These are phyloP conservation scores for Machimus atricapillus DNA, from an alignment of 2,888 invertebrate genomes.

Conservation along the genomic window DNA sequence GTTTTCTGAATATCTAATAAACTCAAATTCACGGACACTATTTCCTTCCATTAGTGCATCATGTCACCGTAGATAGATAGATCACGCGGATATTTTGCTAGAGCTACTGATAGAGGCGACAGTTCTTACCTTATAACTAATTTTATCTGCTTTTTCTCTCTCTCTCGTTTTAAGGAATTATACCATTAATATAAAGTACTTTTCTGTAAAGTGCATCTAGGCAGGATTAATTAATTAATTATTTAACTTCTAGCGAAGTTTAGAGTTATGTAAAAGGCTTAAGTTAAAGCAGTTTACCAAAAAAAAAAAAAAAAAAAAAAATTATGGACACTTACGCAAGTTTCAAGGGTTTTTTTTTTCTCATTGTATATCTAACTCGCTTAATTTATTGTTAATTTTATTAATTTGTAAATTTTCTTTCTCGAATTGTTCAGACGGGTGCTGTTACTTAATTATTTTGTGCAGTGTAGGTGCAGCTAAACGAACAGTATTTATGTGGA, in stretches of 20 bases:
- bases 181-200: neutral
- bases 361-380: neutral
- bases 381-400: conserved; percentile 1
- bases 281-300: neutral
- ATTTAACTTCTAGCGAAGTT: neutral
- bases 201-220: neutral
- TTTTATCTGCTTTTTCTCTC: neutral
- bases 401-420: neutral
- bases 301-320: neutral
- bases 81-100: conserved; percentile 1
- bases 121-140: neutral
- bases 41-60: conserved; percentile 1
- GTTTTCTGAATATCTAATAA: neutral
- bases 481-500: neutral
- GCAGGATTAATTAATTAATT: neutral
- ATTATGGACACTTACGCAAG: neutral
- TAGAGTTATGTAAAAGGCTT: neutral
- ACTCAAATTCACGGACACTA: neutral
- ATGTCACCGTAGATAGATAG: conserved; percentile 7
- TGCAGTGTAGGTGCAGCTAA: neutral
- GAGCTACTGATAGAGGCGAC: neutral
- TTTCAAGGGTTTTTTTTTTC: neutral
- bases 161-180: neutral
- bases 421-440: neutral
- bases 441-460: conserved; percentile 15